Evolutionary conservation across 2,113 vertebrate genomes (phyloP).

Genomic region (Riparia riparia): DNA sequence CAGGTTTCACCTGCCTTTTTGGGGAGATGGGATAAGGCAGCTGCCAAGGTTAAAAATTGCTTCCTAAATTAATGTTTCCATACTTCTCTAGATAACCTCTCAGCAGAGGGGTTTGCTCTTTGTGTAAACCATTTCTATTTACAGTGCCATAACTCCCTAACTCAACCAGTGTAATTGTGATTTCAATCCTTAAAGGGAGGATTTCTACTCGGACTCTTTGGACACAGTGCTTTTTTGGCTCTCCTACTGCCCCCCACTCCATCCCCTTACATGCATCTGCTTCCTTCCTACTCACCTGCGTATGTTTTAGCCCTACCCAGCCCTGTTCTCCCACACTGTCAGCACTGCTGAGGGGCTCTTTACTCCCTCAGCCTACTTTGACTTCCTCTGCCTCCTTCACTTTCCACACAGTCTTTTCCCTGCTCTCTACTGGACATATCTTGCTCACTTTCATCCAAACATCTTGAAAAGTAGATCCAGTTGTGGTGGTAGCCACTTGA

Average conservation of each 20-base stretch:
- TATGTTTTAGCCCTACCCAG: neutral
- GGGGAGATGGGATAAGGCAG: neutral
- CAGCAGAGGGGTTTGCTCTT: neutral
- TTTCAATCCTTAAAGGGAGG: neutral
- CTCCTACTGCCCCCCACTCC: neutral
- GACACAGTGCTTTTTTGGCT: neutral
- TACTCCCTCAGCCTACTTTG: neutral
- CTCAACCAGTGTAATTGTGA: neutral
- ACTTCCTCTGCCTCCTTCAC: neutral
- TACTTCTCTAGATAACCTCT: neutral
- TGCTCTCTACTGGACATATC: neutral
- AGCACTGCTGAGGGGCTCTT: neutral
- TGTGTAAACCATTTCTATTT: neutral
- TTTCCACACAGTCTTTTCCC: neutral
- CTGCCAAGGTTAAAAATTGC: constrained; percentile 7
- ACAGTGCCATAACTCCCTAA: neutral
- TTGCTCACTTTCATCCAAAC: neutral
- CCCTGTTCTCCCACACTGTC: neutral
- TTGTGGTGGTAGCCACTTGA: neutral
- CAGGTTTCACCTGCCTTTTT: neutral
- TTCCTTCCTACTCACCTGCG: neutral
- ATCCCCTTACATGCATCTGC: neutral
- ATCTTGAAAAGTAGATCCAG: neutral
- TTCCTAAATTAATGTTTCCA: neutral
- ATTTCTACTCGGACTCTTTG: neutral